phyloP scores from a whole-genome alignment of 2,888 invertebrate genomes.

The Hypomecis atomaria region DNA sequence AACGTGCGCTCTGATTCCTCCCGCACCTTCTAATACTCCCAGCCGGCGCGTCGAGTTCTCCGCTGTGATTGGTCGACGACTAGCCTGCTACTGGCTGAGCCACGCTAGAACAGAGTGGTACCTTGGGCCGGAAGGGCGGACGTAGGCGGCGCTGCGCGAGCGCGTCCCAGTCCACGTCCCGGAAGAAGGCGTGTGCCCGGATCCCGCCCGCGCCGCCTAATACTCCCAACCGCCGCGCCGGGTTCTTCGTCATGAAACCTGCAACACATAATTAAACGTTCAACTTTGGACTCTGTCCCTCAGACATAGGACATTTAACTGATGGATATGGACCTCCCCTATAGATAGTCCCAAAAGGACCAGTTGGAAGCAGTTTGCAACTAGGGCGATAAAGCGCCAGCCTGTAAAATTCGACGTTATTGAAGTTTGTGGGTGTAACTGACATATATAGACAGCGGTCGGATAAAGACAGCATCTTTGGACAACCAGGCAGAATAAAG shows the following conservation, averaged over 20 bases:
- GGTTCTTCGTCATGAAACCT: slow-evolving; percentile 99
- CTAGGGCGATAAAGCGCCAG: no score
- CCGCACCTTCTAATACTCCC: no score
- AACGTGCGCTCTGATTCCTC: no score
- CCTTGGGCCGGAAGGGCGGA: slow-evolving; percentile 99
- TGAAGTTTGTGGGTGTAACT: slow-evolving; percentile 51
- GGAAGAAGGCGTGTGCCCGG: slow-evolving; percentile 95
- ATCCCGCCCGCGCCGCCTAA: slow-evolving; percentile 92
- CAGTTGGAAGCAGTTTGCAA: no score
- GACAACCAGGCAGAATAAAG: slow-evolving; percentile 97
- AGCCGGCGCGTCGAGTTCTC: slow-evolving; percentile 54
- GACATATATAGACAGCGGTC: no score
- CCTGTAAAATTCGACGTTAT: no score
- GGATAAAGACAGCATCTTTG: slow-evolving; percentile 75
- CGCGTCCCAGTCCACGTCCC: slow-evolving; percentile 98
- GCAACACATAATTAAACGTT: slow-evolving; percentile 17
- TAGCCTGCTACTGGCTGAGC: no score
- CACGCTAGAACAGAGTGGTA: slow-evolving; percentile 80
- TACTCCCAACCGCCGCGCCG: slow-evolving; percentile 97
- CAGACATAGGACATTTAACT: no score
- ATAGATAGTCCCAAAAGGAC: no score
- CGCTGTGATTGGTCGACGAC: no score
- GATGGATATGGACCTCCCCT: no score
- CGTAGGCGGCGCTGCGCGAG: slow-evolving; percentile 95
- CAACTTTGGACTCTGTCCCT: neutral